Evolutionary conservation across 2,888 invertebrate species (phyloP).

Genomic region (Platycheirus rosarum): DNA sequence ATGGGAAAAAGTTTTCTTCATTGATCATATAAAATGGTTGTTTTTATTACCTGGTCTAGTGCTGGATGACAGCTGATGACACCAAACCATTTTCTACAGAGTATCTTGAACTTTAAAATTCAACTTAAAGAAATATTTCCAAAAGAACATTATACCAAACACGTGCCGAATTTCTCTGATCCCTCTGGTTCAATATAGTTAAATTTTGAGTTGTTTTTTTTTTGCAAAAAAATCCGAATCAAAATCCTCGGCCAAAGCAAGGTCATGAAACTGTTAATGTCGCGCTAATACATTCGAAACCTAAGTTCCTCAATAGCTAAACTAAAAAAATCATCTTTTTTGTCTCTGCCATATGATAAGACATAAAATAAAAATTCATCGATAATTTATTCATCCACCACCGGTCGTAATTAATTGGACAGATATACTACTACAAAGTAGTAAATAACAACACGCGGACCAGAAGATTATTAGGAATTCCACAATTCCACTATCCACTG

Average conservation of each 20-base stretch:
- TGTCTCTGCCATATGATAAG: slow-evolving; percentile 24
- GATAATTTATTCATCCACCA: slow-evolving; percentile 67
- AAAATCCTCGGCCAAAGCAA: slow-evolving; percentile 44
- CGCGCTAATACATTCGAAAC: slow-evolving; percentile 61
- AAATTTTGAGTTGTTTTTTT: no score
- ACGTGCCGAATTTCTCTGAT: slow-evolving; percentile 64
- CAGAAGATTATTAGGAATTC: slow-evolving; percentile 31
- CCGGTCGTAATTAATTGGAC: slow-evolving; percentile 69
- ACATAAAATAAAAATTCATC: slow-evolving; percentile 37
- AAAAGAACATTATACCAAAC: slow-evolving; percentile 41
- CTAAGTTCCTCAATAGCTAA: slow-evolving; percentile 58
- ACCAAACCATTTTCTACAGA: neutral
- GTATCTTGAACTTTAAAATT: slow-evolving; percentile 27
- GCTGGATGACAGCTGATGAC: neutral
- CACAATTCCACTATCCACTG: neutral
- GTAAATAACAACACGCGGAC: slow-evolving; percentile 50
- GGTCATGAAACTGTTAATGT: slow-evolving; percentile 65
- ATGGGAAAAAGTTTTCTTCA: neutral
- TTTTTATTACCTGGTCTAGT: neutral
- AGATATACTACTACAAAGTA: slow-evolving; percentile 47
- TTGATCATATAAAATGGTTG: neutral
- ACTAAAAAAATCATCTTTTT: slow-evolving; percentile 35
- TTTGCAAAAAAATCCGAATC: no score
- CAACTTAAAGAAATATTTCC: neutral
- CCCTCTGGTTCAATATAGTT: slow-evolving; percentile 15